These are phyloP conservation scores for Ploceus nigricollis DNA, from an alignment of 2,113 vertebrate species.

Conservation along the genomic window DNA sequence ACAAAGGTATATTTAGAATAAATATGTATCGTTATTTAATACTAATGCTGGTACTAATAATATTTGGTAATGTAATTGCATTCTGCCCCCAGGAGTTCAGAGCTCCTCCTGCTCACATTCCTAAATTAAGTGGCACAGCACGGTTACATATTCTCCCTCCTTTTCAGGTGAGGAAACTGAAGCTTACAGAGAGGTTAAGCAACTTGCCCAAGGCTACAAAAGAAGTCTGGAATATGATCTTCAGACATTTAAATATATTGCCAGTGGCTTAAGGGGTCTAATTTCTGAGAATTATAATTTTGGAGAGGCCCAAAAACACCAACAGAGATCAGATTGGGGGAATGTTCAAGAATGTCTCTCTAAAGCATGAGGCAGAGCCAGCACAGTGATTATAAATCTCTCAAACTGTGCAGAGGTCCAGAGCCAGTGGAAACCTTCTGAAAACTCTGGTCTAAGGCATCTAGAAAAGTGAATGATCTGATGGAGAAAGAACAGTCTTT, in stretches of 20 bases:
- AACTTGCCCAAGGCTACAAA: not conserved
- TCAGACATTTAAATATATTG: not conserved
- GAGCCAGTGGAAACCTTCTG: not conserved
- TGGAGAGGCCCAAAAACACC: not conserved
- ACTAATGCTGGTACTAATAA: not conserved
- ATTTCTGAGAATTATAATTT: constrained; percentile 2
- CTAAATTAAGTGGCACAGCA: not conserved
- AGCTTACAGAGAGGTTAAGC: not conserved
- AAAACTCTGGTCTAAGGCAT: not conserved
- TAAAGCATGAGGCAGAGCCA: not conserved
- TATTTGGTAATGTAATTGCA: not conserved
- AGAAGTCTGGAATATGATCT: not conserved
- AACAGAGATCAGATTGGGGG: not conserved
- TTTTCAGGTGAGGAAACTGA: not conserved
- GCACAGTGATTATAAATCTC: not conserved
- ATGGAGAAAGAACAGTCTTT: not conserved
- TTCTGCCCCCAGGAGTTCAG: not conserved
- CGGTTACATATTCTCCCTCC: not conserved
- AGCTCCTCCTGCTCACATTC: not conserved
- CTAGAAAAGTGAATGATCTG: not conserved
- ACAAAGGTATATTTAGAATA: not conserved
- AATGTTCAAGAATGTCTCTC: not conserved
- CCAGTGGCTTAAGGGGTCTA: not conserved
- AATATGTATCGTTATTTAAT: not conserved
- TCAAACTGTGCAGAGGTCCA: not conserved